Evolutionary conservation across 2,888 invertebrate genomes (phyloP), one percentile per base, ranked within the genome.

Genomic region (Drepana falcataria): DNA sequence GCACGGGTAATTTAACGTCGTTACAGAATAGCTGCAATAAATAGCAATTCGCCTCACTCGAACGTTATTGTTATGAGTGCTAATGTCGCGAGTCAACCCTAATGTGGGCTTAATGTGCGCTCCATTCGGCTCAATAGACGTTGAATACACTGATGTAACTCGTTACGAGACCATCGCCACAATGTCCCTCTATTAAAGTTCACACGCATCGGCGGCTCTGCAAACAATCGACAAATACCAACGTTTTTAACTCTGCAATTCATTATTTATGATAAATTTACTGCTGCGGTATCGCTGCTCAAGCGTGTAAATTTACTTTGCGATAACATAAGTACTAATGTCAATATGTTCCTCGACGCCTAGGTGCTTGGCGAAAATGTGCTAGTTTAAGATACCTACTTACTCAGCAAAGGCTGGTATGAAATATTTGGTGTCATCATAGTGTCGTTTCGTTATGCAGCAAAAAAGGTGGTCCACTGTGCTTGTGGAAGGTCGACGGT

Each of bases 201-300:
- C 85, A 80, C 85, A 86, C 83, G 85, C 81, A 75, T 75, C 76
- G 75, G 61, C 72, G 67, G 66, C 71, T 74, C 55, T 61, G 64
- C 75, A 74, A 81, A 83, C 79, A 82, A 79, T 75, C 75, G 21
- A 21, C 21, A 71, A 68, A 71, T 61, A 65, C 59, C 69, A 70
- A 73, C 63, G 71, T 74, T 74, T 81, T 79, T 74, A 64, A 66
- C 69, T 63, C 65, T 69, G 66, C 66, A 64, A 61, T 61, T 76
- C 74, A 71, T 79, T 78, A 79, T 79, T 80, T 77, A 79, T 73
- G 75, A 78, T 77, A 77, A 72, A 71, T 71, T 73, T 66, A 66
- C 60, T 59, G 65, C 66, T 58, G 63, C 64, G 59, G 66, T 69
- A 75, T 73, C 70, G 75, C 74, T 79, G 66, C 64, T 62, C 69